Conservation (phyloP, 2,113 vertebrate genomes). For the Hemiscyllium ocellatum region DNA sequence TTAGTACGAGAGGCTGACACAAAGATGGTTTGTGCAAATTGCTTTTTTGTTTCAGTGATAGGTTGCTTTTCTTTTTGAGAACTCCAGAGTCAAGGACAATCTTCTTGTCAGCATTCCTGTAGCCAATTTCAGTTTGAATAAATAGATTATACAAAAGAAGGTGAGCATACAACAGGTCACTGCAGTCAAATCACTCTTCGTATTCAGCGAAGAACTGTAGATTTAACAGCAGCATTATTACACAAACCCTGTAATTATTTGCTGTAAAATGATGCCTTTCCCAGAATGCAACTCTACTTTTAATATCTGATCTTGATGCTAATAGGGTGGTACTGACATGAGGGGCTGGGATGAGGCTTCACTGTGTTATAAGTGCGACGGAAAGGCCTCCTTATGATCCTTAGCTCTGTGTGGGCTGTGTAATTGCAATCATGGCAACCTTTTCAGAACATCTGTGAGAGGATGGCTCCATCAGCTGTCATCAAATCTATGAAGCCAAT, state of each 20-base stretch:
- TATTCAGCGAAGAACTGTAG: neutral
- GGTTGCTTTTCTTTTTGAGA: slow-evolving; percentile 7
- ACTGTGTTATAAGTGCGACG: neutral
- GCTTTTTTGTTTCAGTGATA: slow-evolving; percentile 29
- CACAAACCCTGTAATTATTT: slow-evolving; percentile 26
- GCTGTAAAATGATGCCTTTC: neutral
- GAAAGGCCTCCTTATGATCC: slow-evolving; percentile 49
- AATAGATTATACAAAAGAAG: slow-evolving; percentile 30
- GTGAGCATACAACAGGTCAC: slow-evolving; percentile 5
- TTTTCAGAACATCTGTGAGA: slow-evolving; percentile 50
- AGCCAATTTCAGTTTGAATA: slow-evolving; percentile 29
- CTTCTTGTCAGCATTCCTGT: slow-evolving; percentile 9
- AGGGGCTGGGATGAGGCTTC: slow-evolving; percentile 49
- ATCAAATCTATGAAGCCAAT: slow-evolving; percentile 44
- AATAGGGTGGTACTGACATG: slow-evolving; percentile 50
- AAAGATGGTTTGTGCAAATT: slow-evolving; percentile 12
- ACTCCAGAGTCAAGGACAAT: slow-evolving; percentile 17
- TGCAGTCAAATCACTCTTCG: slow-evolving; percentile 9
- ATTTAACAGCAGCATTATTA: slow-evolving; percentile 19
- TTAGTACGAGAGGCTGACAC: slow-evolving; percentile 16
- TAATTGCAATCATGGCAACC: slow-evolving; percentile 57
- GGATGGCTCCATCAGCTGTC: slow-evolving; percentile 48
- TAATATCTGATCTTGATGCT: slow-evolving; percentile 46
- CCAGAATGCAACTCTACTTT: neutral
- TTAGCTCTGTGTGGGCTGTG: slow-evolving; percentile 49